These are phyloP conservation scores for Campoplex nolae DNA, from an alignment of 2,888 invertebrate species.

Conservation along the genomic window DNA sequence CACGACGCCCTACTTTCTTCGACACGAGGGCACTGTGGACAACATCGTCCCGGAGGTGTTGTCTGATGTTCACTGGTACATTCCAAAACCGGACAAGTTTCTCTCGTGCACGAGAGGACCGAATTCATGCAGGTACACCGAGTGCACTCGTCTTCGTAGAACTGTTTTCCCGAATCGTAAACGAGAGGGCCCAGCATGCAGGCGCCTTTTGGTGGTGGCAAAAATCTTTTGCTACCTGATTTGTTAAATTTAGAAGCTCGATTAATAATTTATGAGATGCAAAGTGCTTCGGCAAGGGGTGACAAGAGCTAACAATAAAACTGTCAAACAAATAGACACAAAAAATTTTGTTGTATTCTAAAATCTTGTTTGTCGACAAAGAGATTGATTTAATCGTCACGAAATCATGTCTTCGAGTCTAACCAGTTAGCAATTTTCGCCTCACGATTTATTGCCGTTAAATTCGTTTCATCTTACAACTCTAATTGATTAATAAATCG, in stretches of 20 bases:
- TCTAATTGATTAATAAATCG: no score
- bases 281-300: background rate
- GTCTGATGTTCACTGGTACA: conserved; percentile 91
- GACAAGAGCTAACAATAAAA: no score
- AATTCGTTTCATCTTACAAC: no score
- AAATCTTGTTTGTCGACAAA: background rate
- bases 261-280: background rate
- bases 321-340: background rate
- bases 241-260: conserved; percentile 5
- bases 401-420: background rate
- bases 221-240: conserved; percentile 84
- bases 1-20: conserved; percentile 90
- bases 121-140: conserved; percentile 93
- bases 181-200: conserved; percentile 91
- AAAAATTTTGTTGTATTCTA: background rate
- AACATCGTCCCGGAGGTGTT: conserved; percentile 89
- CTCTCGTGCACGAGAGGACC: conserved; percentile 91
- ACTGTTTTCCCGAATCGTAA: conserved; percentile 88
- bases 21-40: conserved; percentile 91
- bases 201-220: conserved; percentile 85
- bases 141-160: conserved; percentile 92
- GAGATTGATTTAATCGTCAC: background rate
- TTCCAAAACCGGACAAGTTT: conserved; percentile 95
- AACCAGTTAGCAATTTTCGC: background rate
- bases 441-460: background rate